These are phyloP conservation scores for Mastigias papua DNA, from an alignment of 30 jellyfish, hydroid and myxozoan genomes.

Conservation along the genomic window DNA sequence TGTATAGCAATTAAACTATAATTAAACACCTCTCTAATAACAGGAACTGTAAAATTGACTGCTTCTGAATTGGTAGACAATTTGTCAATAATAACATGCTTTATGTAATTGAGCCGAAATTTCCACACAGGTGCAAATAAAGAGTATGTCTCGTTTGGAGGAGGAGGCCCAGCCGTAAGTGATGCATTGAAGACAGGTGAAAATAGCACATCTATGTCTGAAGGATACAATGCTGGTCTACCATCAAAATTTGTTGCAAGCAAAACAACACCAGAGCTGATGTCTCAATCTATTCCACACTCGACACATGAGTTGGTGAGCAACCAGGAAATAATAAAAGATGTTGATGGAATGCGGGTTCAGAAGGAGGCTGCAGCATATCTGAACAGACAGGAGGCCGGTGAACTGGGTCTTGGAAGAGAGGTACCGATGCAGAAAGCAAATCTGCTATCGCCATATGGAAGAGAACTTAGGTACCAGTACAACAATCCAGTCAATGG, in stretches of 20 bases:
- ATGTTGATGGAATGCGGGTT: slow-evolving; percentile 9
- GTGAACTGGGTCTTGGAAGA: slow-evolving; percentile 48
- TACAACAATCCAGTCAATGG: not conserved
- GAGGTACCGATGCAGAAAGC: slow-evolving; percentile 46
- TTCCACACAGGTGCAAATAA: slow-evolving; percentile 49
- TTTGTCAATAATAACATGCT: too few relatives aligned
- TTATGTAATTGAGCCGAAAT: not conserved
- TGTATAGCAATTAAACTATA: too few relatives aligned
- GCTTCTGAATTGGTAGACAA: too few relatives aligned
- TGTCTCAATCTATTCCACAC: slow-evolving; percentile 31
- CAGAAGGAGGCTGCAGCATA: slow-evolving; percentile 37
- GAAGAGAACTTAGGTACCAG: slow-evolving; percentile 40
- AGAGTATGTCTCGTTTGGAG: slow-evolving; percentile 84
- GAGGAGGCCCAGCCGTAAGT: slow-evolving; percentile 69
- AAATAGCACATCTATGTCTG: slow-evolving; percentile 49
- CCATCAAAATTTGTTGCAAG: slow-evolving; percentile 16
- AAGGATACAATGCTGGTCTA: slow-evolving; percentile 84
- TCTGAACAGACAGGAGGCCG: slow-evolving; percentile 56
- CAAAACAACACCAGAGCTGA: slow-evolving; percentile 8
- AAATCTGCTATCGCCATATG: slow-evolving; percentile 32
- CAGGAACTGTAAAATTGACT: too few relatives aligned
- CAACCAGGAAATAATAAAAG: slow-evolving; percentile 55
- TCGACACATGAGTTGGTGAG: slow-evolving; percentile 45
- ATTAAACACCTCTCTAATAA: too few relatives aligned
- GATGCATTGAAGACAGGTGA: slow-evolving; percentile 57